Evolutionary conservation across 2,113 vertebrate genomes (phyloP).

Genomic region (Sus scrofa): T2T-Sscrofa CM000815.6:122979501-122980000

Average conservation of each 20-base stretch:
- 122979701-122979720: not conserved
- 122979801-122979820: not conserved
- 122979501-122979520: no score
- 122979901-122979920: not conserved
- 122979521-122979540: no score
- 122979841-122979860: not conserved
- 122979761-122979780: not conserved
- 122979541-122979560: no score
- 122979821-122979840: not conserved
- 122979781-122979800: not conserved
- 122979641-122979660: no score
- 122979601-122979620: no score
- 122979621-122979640: no score
- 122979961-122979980: not conserved
- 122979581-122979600: no score
- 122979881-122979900: not conserved
- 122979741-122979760: not conserved
- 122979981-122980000: not conserved
- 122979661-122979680: no score
- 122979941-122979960: not conserved
- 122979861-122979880: not conserved
- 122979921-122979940: not conserved
- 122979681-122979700: not conserved
- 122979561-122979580: no score
- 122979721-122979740: not conserved